Conservation (phyloP, 2,888 invertebrate species). For the Erebia ligea region DNA sequence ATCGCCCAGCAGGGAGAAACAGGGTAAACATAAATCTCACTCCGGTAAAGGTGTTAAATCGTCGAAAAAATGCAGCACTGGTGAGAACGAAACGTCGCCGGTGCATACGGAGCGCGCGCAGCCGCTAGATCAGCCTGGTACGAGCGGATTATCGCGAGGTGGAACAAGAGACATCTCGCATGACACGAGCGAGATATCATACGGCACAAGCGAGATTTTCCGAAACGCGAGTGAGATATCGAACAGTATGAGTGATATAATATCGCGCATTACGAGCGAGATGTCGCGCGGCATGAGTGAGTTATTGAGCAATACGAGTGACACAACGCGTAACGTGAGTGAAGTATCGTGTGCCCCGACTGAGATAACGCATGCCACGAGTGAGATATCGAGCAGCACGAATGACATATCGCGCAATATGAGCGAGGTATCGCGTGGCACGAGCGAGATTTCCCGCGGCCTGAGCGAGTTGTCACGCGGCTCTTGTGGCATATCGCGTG, state of each 20-base stretch:
- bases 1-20: constrained; percentile 46
- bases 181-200: neutral
- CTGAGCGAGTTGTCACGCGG: constrained; percentile 41
- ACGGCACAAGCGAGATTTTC: constrained; percentile 37
- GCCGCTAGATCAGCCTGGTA: constrained; percentile 43
- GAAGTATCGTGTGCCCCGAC: constrained; percentile 38
- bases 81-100: constrained; percentile 8
- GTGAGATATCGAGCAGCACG: neutral
- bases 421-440: neutral
- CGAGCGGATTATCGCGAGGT: constrained; percentile 41
- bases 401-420: neutral
- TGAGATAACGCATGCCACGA: constrained; percentile 37
- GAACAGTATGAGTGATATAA: constrained; percentile 21
- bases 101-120: constrained; percentile 24
- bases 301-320: neutral
- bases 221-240: constrained; percentile 36
- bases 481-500: constrained; percentile 14
- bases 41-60: constrained; percentile 66
- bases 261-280: neutral
- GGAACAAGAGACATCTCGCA: neutral
- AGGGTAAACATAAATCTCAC: constrained; percentile 57
- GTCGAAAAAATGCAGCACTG: constrained; percentile 47
- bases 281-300: neutral
- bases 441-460: constrained; percentile 14
- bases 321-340: neutral